Evolutionary conservation across 1,140 invertebrate genomes (phyloP).

Genomic region (Drosophila tropicalis): DNA sequence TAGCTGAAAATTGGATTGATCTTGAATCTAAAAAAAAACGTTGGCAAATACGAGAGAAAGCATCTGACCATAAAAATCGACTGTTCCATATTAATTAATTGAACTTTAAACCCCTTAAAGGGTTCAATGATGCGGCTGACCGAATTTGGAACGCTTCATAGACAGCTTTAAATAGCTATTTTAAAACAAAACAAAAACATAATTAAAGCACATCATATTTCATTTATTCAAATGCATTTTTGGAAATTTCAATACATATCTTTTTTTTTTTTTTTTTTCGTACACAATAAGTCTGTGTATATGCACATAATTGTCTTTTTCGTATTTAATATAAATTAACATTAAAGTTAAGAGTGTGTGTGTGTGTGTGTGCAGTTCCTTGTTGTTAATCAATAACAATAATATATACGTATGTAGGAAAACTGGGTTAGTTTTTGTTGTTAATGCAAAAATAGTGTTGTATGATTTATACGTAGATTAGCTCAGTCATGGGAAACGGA

Average conservation of each 20-base stretch:
- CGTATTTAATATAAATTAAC: constrained; percentile 55
- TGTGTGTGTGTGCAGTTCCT: constrained; percentile 51
- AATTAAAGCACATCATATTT: constrained; percentile 51
- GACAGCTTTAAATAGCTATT: background rate
- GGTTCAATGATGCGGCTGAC: too few species aligned
- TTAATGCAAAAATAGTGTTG: constrained; percentile 55
- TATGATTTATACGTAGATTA: constrained; percentile 37
- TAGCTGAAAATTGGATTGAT: too few species aligned
- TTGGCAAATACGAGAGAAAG: too few species aligned
- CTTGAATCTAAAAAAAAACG: too few species aligned
- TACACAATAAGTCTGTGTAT: constrained; percentile 30
- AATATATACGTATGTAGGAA: constrained; percentile 34
- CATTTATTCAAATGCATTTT: constrained; percentile 74
- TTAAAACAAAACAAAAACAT: constrained; percentile 1
- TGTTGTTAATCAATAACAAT: constrained; percentile 69
- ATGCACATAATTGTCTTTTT: constrained; percentile 23
- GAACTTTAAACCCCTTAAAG: background rate
- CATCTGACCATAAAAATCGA: too few species aligned
- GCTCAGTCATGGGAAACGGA: constrained; percentile 58
- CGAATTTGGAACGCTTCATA: background rate
- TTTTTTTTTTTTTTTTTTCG: constrained; percentile 15
- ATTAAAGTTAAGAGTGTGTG: constrained; percentile 48
- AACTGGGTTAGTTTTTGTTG: constrained; percentile 58
- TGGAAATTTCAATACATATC: constrained; percentile 35
- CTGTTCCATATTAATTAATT: background rate